Evolutionary conservation across 1,140 invertebrate species (phyloP).

Genomic region (Uloborus diversus): DNA sequence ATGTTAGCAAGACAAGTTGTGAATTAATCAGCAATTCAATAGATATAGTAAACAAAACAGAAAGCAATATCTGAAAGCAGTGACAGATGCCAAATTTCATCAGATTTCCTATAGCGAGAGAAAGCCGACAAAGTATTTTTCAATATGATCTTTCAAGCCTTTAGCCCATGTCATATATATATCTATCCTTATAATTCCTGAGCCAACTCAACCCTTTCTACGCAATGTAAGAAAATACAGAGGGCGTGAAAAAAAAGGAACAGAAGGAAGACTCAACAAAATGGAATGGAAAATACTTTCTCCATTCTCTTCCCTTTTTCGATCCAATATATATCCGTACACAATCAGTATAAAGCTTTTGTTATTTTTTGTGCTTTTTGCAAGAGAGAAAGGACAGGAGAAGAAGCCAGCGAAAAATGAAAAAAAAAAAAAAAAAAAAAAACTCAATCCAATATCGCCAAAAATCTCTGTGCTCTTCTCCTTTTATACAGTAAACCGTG

Average conservation of each 20-base stretch:
- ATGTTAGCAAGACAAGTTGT: no score
- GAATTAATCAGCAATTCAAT: no score
- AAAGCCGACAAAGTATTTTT: no score
- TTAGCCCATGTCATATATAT: not conserved
- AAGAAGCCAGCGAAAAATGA: not conserved
- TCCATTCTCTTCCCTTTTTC: not conserved
- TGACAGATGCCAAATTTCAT: no score
- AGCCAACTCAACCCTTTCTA: not conserved
- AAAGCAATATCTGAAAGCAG: no score
- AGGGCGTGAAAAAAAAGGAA: not conserved
- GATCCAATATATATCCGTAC: constrained; percentile 4
- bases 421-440: constrained; percentile 15
- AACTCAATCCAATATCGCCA: constrained; percentile 46
- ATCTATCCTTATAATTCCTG: not conserved
- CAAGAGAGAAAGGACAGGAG: not conserved
- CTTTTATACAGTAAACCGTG: constrained; percentile 5
- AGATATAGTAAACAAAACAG: no score
- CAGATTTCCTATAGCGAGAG: no score
- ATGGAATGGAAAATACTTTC: not conserved
- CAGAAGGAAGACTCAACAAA: not conserved
- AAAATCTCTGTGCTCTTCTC: constrained; percentile 17
- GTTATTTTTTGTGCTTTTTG: not conserved
- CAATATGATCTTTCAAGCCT: no score
- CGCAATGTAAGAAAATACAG: not conserved
- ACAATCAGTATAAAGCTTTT: constrained; percentile 34